A percentile compares a stretch with the other conserved stretches of the same genome.
These are phyloP conservation scores for Lasioglossum pauxillum DNA, from an alignment of 2,888 invertebrate species.

Conservation along the genomic window DNA sequence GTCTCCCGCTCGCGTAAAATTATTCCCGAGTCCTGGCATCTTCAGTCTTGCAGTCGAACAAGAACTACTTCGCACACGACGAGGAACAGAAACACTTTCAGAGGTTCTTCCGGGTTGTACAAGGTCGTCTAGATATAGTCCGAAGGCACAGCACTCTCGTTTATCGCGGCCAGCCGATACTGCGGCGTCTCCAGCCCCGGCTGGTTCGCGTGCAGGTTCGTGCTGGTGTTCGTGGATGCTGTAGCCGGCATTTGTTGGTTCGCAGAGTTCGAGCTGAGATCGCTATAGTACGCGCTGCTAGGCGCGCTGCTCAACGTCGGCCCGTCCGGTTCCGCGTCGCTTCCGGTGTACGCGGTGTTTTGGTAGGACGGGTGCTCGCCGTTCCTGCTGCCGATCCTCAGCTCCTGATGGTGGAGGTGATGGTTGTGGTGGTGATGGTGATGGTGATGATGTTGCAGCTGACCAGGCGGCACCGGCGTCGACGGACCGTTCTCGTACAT, in stretches of 20 bases:
- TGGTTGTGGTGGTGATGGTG: slow-evolving; percentile 76
- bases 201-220: slow-evolving; percentile 67
- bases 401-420: slow-evolving; percentile 75
- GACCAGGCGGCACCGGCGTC: slow-evolving; percentile 76
- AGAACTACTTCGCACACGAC: background rate
- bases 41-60: too few species aligned
- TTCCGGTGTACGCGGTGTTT: slow-evolving; percentile 88
- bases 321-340: slow-evolving; percentile 86
- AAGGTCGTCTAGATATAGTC: slow-evolving; percentile 78
- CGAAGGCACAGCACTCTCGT: slow-evolving; percentile 81
- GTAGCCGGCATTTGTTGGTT: slow-evolving; percentile 76
- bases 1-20: slow-evolving; percentile 13
- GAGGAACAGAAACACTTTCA: background rate
- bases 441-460: slow-evolving; percentile 73
- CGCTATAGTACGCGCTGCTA: slow-evolving; percentile 91
- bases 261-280: slow-evolving; percentile 85
- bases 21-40: slow-evolving; percentile 41
- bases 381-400: slow-evolving; percentile 71
- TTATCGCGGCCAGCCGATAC: slow-evolving; percentile 82
- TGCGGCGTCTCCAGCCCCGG: slow-evolving; percentile 75
- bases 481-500: slow-evolving; percentile 83
- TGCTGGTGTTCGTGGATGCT: slow-evolving; percentile 57
- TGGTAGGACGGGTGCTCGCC: slow-evolving; percentile 87
- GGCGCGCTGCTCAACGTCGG: slow-evolving; percentile 86
- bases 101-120: background rate